These are phyloP conservation scores for Dasypus novemcinctus DNA, from an alignment of 2,113 vertebrate genomes.

Conservation along the genomic window DNA sequence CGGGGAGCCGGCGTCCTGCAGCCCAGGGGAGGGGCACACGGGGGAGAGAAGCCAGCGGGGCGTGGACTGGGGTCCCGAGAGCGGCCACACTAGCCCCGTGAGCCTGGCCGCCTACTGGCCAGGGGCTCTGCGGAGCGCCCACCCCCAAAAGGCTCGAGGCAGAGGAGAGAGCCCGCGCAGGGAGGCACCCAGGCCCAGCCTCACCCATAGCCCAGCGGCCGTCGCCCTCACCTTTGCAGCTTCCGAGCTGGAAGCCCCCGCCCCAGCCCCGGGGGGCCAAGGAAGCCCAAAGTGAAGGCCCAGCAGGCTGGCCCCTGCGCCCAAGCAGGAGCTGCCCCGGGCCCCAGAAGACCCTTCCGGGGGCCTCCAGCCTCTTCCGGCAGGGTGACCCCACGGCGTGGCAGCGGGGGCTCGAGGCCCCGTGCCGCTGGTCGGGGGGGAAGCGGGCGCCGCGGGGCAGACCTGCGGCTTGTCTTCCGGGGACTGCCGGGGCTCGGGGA, in stretches of 20 bases:
- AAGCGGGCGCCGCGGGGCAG: conserved; percentile 35
- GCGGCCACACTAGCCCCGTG: too few relatives aligned
- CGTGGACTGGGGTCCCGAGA: fast-evolving
- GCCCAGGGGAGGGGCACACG: not conserved
- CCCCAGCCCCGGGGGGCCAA: too few relatives aligned
- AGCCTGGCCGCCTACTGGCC: not conserved
- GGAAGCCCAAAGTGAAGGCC: too few relatives aligned
- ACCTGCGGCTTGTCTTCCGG: conserved; percentile 81
- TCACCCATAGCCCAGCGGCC: not conserved
- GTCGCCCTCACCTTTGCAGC: not conserved
- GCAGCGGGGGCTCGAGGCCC: not conserved
- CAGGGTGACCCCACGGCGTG: not conserved
- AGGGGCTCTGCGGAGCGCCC: too few relatives aligned
- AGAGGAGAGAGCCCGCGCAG: too few relatives aligned
- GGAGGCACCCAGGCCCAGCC: not conserved
- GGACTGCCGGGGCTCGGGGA: not conserved
- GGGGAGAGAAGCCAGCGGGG: fast-evolving
- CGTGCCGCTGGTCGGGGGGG: fast-evolving
- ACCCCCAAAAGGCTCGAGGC: not conserved
- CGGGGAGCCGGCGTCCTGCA: conserved; percentile 81
- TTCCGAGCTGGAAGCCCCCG: not conserved
- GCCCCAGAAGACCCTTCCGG: not conserved
- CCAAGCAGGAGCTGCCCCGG: not conserved
- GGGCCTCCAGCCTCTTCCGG: not conserved
- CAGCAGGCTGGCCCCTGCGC: fast-evolving